A percentile compares a stretch with the other conserved stretches of the same genome.
phyloP scores from a whole-genome alignment of 1,140 invertebrate species.

The Drosophila sechellia region DNA sequence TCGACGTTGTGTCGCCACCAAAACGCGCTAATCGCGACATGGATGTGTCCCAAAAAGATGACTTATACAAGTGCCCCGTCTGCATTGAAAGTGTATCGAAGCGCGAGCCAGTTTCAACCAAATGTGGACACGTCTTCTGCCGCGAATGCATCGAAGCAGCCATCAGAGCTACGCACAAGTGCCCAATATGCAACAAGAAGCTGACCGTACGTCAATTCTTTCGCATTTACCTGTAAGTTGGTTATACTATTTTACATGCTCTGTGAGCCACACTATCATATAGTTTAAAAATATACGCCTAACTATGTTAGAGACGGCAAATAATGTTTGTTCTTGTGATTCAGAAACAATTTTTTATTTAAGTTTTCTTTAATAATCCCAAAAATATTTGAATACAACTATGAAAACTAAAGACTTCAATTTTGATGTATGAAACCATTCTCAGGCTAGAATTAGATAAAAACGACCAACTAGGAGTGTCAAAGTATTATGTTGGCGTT shows the following conservation, averaged over 20 bases:
- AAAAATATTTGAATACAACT: not conserved
- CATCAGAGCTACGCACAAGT: conserved; percentile 39
- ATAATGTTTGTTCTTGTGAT: conserved; percentile 1
- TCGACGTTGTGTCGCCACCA: conserved; percentile 16
- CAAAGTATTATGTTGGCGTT: not conserved
- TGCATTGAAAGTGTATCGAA: conserved; percentile 46
- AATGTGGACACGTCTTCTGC: conserved; percentile 67
- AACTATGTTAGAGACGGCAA: not conserved
- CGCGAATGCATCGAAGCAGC: conserved; percentile 42
- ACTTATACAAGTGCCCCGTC: conserved; percentile 59
- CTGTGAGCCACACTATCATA: conserved; percentile 13
- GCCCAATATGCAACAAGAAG: conserved; percentile 63
- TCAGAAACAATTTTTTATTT: not conserved
- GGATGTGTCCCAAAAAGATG: conserved; percentile 1
- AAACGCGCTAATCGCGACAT: conserved; percentile 4
- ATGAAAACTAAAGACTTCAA: not conserved
- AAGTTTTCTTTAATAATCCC: not conserved
- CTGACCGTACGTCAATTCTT: conserved; percentile 17
- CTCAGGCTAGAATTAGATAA: not conserved
- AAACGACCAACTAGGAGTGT: not conserved
- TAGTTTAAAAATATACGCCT: not conserved
- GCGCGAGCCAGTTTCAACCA: conserved; percentile 48
- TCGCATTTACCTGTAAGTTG: conserved; percentile 56
- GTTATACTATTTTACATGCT: not conserved
- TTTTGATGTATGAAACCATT: not conserved